Conservation (phyloP, 1,140 invertebrate species). For the Rhizoglyphus robini region DNA sequence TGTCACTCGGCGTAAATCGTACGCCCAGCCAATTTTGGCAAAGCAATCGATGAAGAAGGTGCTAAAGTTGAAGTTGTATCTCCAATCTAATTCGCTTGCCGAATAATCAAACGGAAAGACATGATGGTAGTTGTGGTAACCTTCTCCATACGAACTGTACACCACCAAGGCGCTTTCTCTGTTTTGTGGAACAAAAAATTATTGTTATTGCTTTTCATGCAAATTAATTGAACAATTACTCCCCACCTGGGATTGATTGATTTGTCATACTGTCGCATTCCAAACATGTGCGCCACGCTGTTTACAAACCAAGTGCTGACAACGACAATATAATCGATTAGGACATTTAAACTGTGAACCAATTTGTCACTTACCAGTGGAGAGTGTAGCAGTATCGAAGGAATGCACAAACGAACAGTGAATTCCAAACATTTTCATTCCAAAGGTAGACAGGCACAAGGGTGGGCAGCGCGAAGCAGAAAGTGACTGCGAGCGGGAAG, state of each 20-base stretch:
- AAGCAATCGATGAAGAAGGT: conserved; percentile 72
- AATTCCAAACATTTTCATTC: conserved; percentile 59
- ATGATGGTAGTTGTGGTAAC: conserved; percentile 45
- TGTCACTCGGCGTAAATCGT: conserved; percentile 52
- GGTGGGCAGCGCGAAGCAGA: conserved; percentile 72
- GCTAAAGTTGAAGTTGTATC: conserved; percentile 50
- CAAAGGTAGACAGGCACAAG: conserved; percentile 63
- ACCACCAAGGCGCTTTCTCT: neutral
- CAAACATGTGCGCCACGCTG: conserved; percentile 82
- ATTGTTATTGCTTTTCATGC: no score
- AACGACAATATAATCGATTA: conserved; percentile 29
- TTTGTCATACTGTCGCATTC: conserved; percentile 72
- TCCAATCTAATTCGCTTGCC: conserved; percentile 37
- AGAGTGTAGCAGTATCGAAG: conserved; percentile 62
- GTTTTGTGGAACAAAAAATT: conserved; percentile 28
- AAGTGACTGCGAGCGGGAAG: conserved; percentile 55
- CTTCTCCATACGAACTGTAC: conserved; percentile 41
- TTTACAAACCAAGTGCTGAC: conserved; percentile 93
- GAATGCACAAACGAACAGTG: conserved; percentile 60
- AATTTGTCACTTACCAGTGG: no score
- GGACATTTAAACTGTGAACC: neutral
- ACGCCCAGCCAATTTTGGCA: conserved; percentile 69
- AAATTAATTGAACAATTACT: conserved; percentile 35
- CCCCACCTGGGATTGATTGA: conserved; percentile 41
- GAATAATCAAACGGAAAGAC: conserved; percentile 41